Percentiles rank a stretch among this genome's conserved stretches.
Evolutionary conservation across 2,113 vertebrate species (phyloP).

Genomic region (Syngnathus scovelli): DNA sequence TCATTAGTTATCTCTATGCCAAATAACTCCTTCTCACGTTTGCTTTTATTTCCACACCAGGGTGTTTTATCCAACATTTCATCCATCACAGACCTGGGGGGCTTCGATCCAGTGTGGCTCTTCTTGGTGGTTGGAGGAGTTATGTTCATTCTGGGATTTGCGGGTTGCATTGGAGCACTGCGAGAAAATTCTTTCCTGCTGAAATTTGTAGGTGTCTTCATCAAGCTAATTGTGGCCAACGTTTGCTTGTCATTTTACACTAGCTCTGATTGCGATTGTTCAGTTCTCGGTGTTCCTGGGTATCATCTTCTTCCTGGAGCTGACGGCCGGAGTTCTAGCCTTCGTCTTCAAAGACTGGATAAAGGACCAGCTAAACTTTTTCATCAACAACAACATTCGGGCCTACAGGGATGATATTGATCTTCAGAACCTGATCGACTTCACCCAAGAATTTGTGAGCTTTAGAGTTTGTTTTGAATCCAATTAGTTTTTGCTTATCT

Average conservation of each 20-base stretch:
- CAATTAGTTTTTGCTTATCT: neutral
- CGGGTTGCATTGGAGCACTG: slow-evolving; percentile 93
- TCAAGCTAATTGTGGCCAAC: slow-evolving; percentile 1
- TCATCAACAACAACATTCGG: slow-evolving; percentile 98
- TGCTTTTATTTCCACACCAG: slow-evolving; percentile 48
- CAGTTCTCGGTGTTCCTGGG: slow-evolving; percentile 98
- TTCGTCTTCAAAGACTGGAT: slow-evolving; percentile 99
- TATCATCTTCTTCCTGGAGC: slow-evolving; percentile 98
- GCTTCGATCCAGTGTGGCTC: slow-evolving; percentile 96
- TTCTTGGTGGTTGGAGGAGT: slow-evolving; percentile 96
- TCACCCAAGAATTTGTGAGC: slow-evolving; percentile 97
- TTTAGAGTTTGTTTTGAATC: slow-evolving; percentile 1
- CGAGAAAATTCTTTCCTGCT: slow-evolving; percentile 95
- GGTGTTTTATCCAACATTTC: slow-evolving; percentile 97
- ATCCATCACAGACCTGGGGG: slow-evolving; percentile 93
- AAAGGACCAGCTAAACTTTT: slow-evolving; percentile 98
- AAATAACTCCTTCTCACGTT: neutral
- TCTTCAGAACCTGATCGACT: slow-evolving; percentile 97
- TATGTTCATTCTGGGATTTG: slow-evolving; percentile 97
- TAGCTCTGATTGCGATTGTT: slow-evolving; percentile 19
- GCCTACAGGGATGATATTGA: slow-evolving; percentile 97
- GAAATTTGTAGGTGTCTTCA: slow-evolving; percentile 84
- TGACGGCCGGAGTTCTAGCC: slow-evolving; percentile 92
- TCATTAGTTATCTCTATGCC: too few relatives aligned
- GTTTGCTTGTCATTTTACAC: neutral